Evolutionary conservation across 1,140 invertebrate genomes (phyloP), one percentile per base, ranked within the genome.

Genomic region (Macrobrachium nipponense): DNA sequence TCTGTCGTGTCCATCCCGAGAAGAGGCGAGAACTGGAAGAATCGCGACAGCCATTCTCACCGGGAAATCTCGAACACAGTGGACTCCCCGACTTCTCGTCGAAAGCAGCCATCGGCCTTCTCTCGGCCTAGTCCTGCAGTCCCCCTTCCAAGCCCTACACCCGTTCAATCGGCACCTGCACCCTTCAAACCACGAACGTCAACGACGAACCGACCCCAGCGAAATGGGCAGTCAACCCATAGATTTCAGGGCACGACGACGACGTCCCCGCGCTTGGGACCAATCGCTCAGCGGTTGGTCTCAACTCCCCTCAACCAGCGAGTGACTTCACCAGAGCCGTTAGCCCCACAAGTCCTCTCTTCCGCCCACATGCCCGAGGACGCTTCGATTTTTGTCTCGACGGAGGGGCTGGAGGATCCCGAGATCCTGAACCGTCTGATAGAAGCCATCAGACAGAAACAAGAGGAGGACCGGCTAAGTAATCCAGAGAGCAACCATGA

Each of bases 21-120:
- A 27, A 51, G 68, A 59, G 83, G 76, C 7, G 83, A 80, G 66
- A 86, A 80, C 77, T 80, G 77, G 83, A 86, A 86, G 68, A 18
- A 18, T n/a, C 83, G 66, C 66, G 78, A 79, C 36, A 68, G 44
- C 59, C 51, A 27, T 17, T 80, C 79, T 18, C 66, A 51, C 36
- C 20, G 15, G 4, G 58, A 27, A 5, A 6, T 15, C 58, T 43
- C 64, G 23, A 72, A 61, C 15, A 8, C 27, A 5, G 58, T 72
- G 15, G 23, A 43, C 8, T n/a, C 76, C 8, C 75, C 62, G 20
- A 43, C 82, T 8, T 23, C 18, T 0, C 61, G 23, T 11, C n/a
- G 51, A 5, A 61, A 18, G 18, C 83, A 58, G 5, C 23, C 60
- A 6, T 15, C 62, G 6, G 17, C 27, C n/a, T 51, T 62, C 3